Conservation (phyloP, 2,113 vertebrate genomes). For the Vidua macroura region DNA sequence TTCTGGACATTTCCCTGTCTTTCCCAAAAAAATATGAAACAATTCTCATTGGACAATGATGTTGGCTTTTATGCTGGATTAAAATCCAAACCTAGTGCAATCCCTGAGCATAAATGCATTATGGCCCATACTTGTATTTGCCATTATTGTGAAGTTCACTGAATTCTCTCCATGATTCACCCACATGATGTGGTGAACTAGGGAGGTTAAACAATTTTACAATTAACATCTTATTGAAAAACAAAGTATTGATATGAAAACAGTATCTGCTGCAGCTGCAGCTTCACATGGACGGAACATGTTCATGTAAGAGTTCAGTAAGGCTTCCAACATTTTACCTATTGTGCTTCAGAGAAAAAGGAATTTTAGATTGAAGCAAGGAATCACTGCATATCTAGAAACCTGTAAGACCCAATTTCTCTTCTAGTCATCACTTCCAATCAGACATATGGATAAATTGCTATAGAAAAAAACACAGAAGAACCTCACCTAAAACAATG, state of each 20-base stretch:
- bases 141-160: not conserved
- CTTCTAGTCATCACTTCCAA: conserved; percentile 63
- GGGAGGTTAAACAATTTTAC: not conserved
- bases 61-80: not conserved
- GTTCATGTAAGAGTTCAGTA: not conserved
- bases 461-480: conserved; percentile 49
- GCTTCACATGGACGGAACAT: not conserved
- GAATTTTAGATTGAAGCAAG: conserved; percentile 7
- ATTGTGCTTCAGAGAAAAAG: conserved; percentile 1
- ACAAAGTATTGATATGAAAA: not conserved
- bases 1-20: not conserved
- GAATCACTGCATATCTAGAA: conserved; percentile 8
- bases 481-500: conserved; percentile 68
- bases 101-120: not conserved
- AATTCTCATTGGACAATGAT: not conserved
- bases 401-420: conserved; percentile 41
- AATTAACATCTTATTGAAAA: not conserved
- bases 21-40: not conserved
- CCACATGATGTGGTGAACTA: not conserved
- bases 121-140: not conserved
- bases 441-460: conserved; percentile 73
- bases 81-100: not conserved
- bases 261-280: not conserved
- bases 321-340: conserved; percentile 23
- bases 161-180: not conserved